Evolutionary conservation across 2,797 vertebrate genomes (phyloP).

Genomic region (Tadarida brasiliensis): DNA sequence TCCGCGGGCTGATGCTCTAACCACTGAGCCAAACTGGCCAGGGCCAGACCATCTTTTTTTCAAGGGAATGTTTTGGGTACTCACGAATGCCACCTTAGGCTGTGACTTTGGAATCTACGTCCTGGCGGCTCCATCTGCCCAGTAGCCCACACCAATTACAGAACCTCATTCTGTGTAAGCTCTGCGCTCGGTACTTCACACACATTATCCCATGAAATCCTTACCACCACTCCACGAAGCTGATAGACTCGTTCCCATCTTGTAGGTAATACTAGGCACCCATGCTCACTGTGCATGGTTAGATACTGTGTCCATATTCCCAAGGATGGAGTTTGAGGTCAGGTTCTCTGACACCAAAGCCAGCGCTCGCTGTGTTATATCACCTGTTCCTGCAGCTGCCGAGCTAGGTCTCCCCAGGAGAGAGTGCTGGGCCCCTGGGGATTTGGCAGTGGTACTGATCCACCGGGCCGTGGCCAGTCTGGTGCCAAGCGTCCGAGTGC

Average conservation of each 20-base stretch:
- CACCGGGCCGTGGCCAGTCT: not conserved
- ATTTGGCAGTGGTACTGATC: not conserved
- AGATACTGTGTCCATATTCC: not conserved
- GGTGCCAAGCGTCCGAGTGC: slow-evolving; percentile 42
- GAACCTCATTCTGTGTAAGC: not conserved
- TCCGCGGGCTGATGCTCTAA: not conserved
- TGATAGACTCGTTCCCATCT: not conserved
- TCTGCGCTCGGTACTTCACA: not conserved
- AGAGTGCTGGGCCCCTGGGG: not conserved
- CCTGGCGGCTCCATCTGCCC: not conserved
- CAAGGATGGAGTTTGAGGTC: not conserved
- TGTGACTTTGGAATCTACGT: not conserved
- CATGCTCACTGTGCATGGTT: not conserved
- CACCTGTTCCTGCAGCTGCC: not conserved
- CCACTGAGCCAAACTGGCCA: not conserved
- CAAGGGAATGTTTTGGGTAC: not conserved
- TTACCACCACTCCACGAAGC: not conserved
- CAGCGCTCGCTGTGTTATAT: not conserved
- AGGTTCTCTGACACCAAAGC: not conserved
- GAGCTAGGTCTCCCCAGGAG: not conserved
- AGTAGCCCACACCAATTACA: not conserved
- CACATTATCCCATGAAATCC: not conserved
- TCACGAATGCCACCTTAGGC: not conserved
- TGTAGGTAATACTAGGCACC: not conserved
- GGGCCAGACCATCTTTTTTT: not conserved